Evolutionary conservation across 1,140 invertebrate species (phyloP), one percentile per base, ranked within the genome.

Genomic region (Cephus cinctus): DNA sequence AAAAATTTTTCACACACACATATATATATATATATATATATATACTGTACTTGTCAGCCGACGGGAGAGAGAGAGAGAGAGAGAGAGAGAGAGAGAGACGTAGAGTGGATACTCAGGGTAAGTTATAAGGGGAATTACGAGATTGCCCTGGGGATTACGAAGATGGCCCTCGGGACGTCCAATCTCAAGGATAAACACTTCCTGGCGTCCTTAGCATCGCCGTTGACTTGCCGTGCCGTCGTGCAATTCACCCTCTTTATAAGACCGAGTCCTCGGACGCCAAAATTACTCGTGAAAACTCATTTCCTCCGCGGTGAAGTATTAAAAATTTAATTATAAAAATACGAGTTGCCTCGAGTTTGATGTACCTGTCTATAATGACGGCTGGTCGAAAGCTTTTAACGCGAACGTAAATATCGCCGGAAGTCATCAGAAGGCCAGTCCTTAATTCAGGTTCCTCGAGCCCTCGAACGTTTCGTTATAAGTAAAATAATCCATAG

Each of bases 131-230:
- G 61, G 67, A 70, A 74, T 74, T 74, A 73, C 71, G 70, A 73
- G 71, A 75, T 75, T 74, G 71, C 71, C 67, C 62, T 61, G 62
- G 70, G 69, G 70, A 75, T 75, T 74, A 75, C 70, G 62, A 71
- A 62, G 69, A 75, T 72, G 68, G 67, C 66, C 71, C 65, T 54
- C 45, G 62, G 65, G 60, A 74, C 69, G 71, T 74, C 73, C 70
- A 75, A 75, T 74, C 71, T 75, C 67, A 60, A 71, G 73, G 69
- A 75, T 75, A 75, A 74, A 75, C 73, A 74, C 70, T 75, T 72
- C 65, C 69, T 63, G 54, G 60, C 67, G 60, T 61, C 63, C 61
- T 66, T 66, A 61, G 36, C 50, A 52, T 36, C 41, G n/a, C 43
- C 21, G 39, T 21, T 38, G 25, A 41, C 27, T 34, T 43, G 12